phyloP scores from a whole-genome alignment of 2,797 vertebrate genomes.

The Tadarida brasiliensis region DNA sequence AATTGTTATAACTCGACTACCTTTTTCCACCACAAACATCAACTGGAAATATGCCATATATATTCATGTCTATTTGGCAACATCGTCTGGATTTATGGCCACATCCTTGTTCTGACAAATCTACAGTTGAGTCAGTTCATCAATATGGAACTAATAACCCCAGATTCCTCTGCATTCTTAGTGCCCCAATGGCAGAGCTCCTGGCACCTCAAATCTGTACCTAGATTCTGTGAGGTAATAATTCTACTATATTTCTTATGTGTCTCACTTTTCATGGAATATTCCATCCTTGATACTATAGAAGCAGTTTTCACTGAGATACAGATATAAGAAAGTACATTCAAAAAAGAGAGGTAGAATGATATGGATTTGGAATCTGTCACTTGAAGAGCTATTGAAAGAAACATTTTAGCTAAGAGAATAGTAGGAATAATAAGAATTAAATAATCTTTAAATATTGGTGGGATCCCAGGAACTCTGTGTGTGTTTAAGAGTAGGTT shows the following conservation, averaged over 20 bases:
- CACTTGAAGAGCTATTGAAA: neutral
- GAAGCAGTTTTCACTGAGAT: neutral
- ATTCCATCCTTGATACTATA: neutral
- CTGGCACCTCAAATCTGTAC: neutral
- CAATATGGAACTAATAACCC: neutral
- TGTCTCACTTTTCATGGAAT: neutral
- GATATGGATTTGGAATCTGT: neutral
- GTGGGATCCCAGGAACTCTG: neutral
- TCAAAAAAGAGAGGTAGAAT: neutral
- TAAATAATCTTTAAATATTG: conserved; percentile 17
- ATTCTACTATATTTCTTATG: neutral
- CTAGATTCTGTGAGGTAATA: neutral
- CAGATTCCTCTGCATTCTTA: neutral
- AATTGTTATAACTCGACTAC: neutral
- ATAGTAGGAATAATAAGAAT: neutral
- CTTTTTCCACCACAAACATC: neutral
- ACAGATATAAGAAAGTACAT: neutral
- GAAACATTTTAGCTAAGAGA: neutral
- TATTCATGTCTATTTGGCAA: neutral
- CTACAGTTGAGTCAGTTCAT: neutral
- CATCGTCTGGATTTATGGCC: neutral
- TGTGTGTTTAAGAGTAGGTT: neutral
- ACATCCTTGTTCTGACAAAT: neutral
- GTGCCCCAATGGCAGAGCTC: neutral
- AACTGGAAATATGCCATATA: neutral